These are phyloP conservation scores for Drosophila setifemur DNA, from an alignment of 1,140 invertebrate genomes.

Conservation along the genomic window DNA sequence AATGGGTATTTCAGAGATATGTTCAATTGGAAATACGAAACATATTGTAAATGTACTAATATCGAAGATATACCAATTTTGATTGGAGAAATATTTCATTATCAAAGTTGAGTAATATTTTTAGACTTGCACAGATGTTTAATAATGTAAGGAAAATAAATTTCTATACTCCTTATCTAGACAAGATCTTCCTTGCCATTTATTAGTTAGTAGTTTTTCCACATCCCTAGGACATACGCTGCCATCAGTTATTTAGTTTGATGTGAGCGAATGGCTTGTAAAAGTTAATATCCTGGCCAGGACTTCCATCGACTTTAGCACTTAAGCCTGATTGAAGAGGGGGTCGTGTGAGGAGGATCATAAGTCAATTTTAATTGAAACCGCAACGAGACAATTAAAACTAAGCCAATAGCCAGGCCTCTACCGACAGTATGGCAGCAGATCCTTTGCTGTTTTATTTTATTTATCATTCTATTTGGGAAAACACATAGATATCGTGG, in stretches of 20 bases:
- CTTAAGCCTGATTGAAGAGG: slow-evolving; percentile 35
- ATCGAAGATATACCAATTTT: too few species aligned
- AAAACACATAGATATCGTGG: background rate
- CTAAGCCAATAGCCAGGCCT: slow-evolving; percentile 34
- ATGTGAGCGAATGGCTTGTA: slow-evolving; percentile 45
- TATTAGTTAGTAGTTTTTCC: too few species aligned
- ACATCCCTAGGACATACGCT: too few species aligned
- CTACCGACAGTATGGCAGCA: background rate
- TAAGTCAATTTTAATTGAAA: slow-evolving; percentile 76
- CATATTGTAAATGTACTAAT: too few species aligned
- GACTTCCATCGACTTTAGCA: slow-evolving; percentile 1
- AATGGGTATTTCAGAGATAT: background rate
- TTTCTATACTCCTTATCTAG: too few species aligned
- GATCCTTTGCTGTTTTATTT: background rate
- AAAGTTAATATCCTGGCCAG: slow-evolving; percentile 37
- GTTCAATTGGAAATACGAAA: background rate
- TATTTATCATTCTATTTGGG: slow-evolving; percentile 1
- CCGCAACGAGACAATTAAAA: slow-evolving; percentile 75
- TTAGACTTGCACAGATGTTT: too few species aligned
- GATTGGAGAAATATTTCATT: too few species aligned
- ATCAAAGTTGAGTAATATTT: too few species aligned
- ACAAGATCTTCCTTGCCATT: background rate
- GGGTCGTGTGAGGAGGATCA: background rate
- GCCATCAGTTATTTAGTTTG: slow-evolving; percentile 22
- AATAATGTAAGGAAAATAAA: too few species aligned